Conservation (phyloP, 2,113 vertebrate genomes). For the Plectropomus leopardus region DNA sequence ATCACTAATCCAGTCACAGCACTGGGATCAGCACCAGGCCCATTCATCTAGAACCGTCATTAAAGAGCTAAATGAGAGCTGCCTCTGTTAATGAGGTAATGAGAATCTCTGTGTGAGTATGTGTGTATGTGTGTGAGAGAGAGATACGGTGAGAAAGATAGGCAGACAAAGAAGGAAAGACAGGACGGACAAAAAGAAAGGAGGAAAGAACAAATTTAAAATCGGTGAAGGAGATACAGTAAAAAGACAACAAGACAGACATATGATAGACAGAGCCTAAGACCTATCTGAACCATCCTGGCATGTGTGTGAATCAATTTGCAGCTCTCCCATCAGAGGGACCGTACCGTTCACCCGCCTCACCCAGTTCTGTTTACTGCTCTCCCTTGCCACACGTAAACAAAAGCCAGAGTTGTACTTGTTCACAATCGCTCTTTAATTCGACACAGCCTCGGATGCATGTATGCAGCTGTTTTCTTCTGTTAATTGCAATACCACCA, state of each 20-base stretch:
- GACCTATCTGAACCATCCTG: slow-evolving; percentile 36
- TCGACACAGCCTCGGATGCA: slow-evolving; percentile 72
- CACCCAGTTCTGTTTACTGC: slow-evolving; percentile 75
- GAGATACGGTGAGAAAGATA: background rate
- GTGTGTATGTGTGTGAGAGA: slow-evolving; percentile 35
- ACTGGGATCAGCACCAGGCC: slow-evolving; percentile 80
- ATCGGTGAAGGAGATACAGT: slow-evolving; percentile 17
- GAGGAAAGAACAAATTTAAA: slow-evolving; percentile 36
- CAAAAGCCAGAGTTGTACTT: slow-evolving; percentile 75
- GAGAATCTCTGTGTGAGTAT: slow-evolving; percentile 71
- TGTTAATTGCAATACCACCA: slow-evolving; percentile 80
- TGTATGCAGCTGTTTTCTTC: slow-evolving; percentile 73
- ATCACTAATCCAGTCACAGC: slow-evolving; percentile 85
- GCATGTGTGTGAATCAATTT: slow-evolving; percentile 51
- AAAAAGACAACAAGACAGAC: slow-evolving; percentile 1
- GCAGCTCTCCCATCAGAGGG: slow-evolving; percentile 55
- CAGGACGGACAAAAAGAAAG: slow-evolving; percentile 12
- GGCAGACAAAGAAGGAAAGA: slow-evolving; percentile 5
- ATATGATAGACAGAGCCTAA: slow-evolving; percentile 6
- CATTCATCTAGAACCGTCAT: slow-evolving; percentile 85
- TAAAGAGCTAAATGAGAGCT: slow-evolving; percentile 84
- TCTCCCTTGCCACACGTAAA: slow-evolving; percentile 74
- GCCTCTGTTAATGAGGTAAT: slow-evolving; percentile 84
- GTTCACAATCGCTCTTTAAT: slow-evolving; percentile 81
- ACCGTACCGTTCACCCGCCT: slow-evolving; percentile 47